These are phyloP conservation scores for Yoshiicerus persimilis DNA, from an alignment of 1,140 invertebrate species.

Conservation along the genomic window DNA sequence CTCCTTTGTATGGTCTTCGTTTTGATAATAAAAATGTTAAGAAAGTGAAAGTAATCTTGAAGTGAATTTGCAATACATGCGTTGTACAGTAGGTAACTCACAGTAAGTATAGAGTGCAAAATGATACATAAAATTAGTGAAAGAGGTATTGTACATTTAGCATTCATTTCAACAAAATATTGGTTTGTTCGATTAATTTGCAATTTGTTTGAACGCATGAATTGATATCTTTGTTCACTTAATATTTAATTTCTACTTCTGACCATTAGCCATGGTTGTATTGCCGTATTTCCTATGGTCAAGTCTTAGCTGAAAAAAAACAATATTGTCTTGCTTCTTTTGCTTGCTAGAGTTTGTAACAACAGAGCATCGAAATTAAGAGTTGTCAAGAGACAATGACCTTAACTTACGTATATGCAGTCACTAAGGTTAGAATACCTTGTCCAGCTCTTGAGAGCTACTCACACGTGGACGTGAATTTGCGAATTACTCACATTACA, in stretches of 20 bases:
- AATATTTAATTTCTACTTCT: neutral
- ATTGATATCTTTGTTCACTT: neutral
- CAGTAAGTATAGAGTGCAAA: no score
- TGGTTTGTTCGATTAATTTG: neutral
- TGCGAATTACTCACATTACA: neutral
- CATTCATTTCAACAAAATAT: no score
- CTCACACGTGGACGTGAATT: constrained; percentile 12
- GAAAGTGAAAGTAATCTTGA: neutral
- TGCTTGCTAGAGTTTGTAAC: neutral
- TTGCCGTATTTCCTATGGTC: neutral
- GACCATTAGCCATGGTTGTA: neutral
- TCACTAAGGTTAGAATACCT: neutral
- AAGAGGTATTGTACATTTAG: no score
- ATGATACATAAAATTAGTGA: no score
- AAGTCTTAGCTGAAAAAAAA: neutral
- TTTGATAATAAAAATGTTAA: neutral
- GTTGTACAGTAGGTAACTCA: no score
- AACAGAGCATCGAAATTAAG: neutral
- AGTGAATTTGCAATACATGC: neutral
- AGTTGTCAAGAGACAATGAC: neutral
- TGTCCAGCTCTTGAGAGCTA: neutral
- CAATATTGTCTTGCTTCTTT: neutral
- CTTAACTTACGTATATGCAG: neutral
- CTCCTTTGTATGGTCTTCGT: neutral
- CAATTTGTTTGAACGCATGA: no score